Percentiles rank a stretch among this genome's conserved stretches.
phyloP scores from a whole-genome alignment of 1,140 invertebrate genomes.

The Heliconius melpomene region DNA sequence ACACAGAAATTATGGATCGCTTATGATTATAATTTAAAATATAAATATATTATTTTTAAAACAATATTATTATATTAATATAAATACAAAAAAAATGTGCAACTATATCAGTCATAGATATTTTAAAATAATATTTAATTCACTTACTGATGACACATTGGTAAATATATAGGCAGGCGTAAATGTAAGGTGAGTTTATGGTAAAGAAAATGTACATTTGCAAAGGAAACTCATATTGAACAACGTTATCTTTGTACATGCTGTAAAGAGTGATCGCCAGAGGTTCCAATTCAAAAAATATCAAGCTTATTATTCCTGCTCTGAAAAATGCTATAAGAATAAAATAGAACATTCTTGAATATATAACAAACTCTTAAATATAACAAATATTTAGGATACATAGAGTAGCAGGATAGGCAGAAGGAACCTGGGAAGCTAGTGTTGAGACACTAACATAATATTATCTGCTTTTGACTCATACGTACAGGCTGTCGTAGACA shows the following conservation, averaged over 20 bases:
- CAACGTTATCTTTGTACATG: not conserved
- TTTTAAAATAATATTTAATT: not conserved
- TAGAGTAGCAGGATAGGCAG: no score
- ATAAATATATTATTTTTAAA: no score
- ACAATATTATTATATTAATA: no score
- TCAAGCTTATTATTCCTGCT: not conserved
- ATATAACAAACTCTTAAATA: not conserved
- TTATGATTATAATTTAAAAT: no score
- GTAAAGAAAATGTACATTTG: not conserved
- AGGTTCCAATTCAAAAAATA: conserved; percentile 13
- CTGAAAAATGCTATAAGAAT: not conserved
- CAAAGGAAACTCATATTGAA: not conserved
- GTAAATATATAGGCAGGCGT: not conserved
- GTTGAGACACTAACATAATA: no score
- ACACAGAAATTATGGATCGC: no score
- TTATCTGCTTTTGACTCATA: no score
- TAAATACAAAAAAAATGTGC: no score
- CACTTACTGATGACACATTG: not conserved
- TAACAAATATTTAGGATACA: not conserved
- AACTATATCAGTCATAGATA: not conserved
- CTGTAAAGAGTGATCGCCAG: not conserved
- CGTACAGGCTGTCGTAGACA: no score
- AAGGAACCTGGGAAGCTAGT: no score
- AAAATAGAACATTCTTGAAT: not conserved
- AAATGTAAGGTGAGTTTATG: not conserved